phyloP scores from a whole-genome alignment of 92 coral and sea anemone species.

The Palythoa heliodiscus region DNA sequence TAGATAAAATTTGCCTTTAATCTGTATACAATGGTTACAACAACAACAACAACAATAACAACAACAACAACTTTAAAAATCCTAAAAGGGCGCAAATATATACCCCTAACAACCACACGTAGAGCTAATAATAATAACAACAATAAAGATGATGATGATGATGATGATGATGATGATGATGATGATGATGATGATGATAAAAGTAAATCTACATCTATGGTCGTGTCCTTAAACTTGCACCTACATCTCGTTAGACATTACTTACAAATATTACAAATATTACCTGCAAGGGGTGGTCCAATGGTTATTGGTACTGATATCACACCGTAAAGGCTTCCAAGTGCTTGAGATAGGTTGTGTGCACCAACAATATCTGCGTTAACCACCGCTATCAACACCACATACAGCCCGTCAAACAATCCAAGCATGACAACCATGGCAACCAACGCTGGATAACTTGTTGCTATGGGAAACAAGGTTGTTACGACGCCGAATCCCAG shows the following conservation, averaged over 20 bases:
- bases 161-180: too few relatives aligned
- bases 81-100: too few relatives aligned
- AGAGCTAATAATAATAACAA: too few relatives aligned
- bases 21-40: too few relatives aligned
- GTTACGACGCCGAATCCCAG: slow-evolving; percentile 82
- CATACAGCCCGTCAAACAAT: slow-evolving; percentile 89
- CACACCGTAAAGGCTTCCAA: slow-evolving; percentile 84
- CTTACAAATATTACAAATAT: background rate
- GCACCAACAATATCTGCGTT: slow-evolving; percentile 90
- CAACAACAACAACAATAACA: too few relatives aligned
- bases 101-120: too few relatives aligned
- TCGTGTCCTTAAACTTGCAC: background rate
- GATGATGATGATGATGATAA: too few relatives aligned
- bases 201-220: background rate
- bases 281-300: slow-evolving; percentile 98
- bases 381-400: slow-evolving; percentile 85
- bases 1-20: too few relatives aligned
- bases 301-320: slow-evolving; percentile 83
- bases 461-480: slow-evolving; percentile 74
- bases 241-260: too few relatives aligned
- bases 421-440: slow-evolving; percentile 82
- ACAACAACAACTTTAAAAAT: too few relatives aligned
- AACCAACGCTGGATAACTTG: slow-evolving; percentile 66
- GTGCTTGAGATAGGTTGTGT: slow-evolving; percentile 79
- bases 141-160: too few relatives aligned